A percentile compares a stretch with the other conserved stretches of the same genome.
Conservation (phyloP, 2,797 vertebrate genomes). For the Remorina albescens region DNA sequence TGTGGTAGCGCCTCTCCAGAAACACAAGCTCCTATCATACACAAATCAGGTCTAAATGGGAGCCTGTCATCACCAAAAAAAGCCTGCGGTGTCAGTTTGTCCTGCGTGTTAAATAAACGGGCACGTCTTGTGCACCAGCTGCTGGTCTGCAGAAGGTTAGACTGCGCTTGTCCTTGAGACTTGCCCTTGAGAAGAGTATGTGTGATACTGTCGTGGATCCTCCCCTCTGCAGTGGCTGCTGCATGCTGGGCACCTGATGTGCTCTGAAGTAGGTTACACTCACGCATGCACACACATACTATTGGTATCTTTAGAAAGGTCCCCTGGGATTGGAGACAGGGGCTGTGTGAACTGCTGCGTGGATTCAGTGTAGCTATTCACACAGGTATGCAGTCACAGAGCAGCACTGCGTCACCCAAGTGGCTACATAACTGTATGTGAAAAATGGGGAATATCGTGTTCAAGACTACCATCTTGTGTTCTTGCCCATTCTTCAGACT, state of each 20-base stretch:
- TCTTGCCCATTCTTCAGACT: neutral
- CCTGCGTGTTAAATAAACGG: neutral
- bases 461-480: neutral
- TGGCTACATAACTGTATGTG: conserved; percentile 3
- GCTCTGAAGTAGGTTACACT: conserved; percentile 73
- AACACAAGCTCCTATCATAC: neutral
- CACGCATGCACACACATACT: conserved; percentile 29
- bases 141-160: conserved; percentile 50
- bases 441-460: neutral
- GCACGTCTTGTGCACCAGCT: conserved; percentile 25
- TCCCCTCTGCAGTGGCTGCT: conserved; percentile 82
- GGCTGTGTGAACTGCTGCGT: conserved; percentile 38
- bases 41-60: conserved; percentile 22
- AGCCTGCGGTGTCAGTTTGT: neutral
- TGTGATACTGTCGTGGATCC: conserved; percentile 63
- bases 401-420: neutral
- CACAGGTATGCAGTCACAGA: conserved; percentile 26
- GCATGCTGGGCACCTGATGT: conserved; percentile 74
- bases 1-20: conserved; percentile 5
- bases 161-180: conserved; percentile 70
- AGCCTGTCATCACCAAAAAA: neutral
- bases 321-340: conserved; percentile 39
- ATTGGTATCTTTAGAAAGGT: conserved; percentile 68
- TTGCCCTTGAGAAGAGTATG: conserved; percentile 70
- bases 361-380: conserved; percentile 33